Conservation (phyloP, 2,113 vertebrate species). For the Callaeas wilsoni region DNA sequence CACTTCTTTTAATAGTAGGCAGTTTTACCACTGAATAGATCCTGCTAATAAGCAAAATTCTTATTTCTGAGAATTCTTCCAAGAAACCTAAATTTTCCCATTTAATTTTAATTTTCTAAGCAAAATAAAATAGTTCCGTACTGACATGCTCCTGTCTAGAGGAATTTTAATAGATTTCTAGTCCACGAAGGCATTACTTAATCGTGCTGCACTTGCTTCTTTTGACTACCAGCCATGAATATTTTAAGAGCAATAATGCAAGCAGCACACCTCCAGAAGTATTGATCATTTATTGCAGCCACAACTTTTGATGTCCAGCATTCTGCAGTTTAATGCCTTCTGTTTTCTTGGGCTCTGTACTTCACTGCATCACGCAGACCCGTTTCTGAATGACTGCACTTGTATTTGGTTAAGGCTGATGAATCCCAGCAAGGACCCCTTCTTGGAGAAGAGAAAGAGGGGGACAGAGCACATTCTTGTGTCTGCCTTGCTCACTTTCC, state of each 20-base stretch:
- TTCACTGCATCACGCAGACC: background rate
- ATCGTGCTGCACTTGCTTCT: background rate
- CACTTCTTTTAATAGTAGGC: background rate
- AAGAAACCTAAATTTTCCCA: background rate
- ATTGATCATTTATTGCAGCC: background rate
- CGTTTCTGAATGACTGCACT: background rate
- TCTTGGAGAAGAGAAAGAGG: background rate
- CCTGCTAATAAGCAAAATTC: background rate
- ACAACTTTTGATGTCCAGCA: background rate
- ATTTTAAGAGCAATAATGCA: conserved; percentile 17
- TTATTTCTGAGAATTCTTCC: background rate
- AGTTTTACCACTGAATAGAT: background rate
- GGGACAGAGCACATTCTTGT: background rate
- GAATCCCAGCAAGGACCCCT: background rate
- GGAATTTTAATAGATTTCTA: background rate
- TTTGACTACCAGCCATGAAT: background rate
- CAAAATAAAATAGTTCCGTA: background rate
- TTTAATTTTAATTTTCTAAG: background rate
- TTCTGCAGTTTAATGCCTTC: background rate
- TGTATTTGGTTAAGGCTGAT: background rate
- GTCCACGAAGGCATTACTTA: background rate
- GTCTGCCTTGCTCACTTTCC: background rate
- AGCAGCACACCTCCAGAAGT: background rate
- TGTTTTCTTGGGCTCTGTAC: background rate
- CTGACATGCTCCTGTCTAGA: background rate